Evolutionary conservation across 2,113 vertebrate genomes (phyloP).

Genomic region (Pterocles burchelli): DNA sequence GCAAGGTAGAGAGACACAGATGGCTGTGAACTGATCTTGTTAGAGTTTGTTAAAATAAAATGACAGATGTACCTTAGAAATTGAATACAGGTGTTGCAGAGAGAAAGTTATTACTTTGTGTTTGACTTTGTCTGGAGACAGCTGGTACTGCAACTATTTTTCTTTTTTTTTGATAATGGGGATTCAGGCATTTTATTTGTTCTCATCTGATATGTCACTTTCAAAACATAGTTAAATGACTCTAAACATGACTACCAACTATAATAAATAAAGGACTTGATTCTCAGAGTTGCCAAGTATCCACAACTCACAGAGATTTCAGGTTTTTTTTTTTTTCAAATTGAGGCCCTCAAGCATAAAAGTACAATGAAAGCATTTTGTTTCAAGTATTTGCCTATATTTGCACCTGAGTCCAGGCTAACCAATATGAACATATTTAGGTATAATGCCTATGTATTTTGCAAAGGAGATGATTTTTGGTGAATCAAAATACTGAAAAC

Average conservation of each 20-base stretch:
- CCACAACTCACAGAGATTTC: not conserved
- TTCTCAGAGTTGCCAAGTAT: not conserved
- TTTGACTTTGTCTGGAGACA: conserved; percentile 51
- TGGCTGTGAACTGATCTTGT: conserved; percentile 47
- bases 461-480: not conserved
- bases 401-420: not conserved
- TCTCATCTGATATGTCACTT: conserved; percentile 40
- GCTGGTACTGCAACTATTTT: not conserved
- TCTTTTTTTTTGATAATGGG: not conserved
- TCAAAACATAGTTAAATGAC: conserved; percentile 10
- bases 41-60: conserved; percentile 57
- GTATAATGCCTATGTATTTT: not conserved
- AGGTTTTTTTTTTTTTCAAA: not conserved
- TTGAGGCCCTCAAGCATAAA: not conserved
- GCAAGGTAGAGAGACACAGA: conserved; percentile 39
- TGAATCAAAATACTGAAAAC: not conserved
- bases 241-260: not conserved
- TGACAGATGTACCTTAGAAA: conserved; percentile 50
- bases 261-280: not conserved
- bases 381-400: not conserved
- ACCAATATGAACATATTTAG: not conserved
- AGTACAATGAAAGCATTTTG: not conserved
- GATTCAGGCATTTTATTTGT: conserved; percentile 23
- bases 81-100: conserved; percentile 46
- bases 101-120: conserved; percentile 53